Percentiles rank a stretch among this genome's conserved stretches.
Conservation (phyloP, 2,888 invertebrate species). For the Dicroscelio sp. region DNA sequence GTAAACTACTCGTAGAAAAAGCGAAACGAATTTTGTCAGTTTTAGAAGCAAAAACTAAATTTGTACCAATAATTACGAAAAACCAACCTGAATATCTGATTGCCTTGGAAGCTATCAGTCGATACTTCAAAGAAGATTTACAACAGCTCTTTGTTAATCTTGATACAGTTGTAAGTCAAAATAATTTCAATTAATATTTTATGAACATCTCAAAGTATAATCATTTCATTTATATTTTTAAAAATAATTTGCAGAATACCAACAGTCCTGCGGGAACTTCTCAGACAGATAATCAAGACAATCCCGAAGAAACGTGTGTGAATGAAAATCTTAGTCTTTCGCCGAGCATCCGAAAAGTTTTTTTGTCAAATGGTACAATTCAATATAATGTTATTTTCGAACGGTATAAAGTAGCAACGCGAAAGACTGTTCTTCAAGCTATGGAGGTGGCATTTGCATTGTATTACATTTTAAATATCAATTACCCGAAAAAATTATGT, state of each 20-base stretch:
- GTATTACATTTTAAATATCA: slow-evolving; percentile 3
- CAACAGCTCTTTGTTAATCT: neutral
- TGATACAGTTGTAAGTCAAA: neutral
- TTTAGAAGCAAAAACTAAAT: neutral
- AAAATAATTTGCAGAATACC: too few species aligned
- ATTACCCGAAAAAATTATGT: neutral
- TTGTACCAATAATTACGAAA: neutral
- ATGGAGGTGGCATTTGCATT: neutral
- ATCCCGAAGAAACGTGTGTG: neutral
- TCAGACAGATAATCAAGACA: too few species aligned
- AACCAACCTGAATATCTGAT: neutral
- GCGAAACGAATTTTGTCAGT: neutral
- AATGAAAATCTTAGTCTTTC: neutral
- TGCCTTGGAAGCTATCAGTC: neutral
- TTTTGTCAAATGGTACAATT: neutral
- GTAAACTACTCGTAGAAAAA: slow-evolving; percentile 22
- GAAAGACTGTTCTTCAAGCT: neutral
- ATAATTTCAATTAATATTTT: neutral
- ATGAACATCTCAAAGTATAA: too few species aligned
- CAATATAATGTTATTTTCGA: neutral
- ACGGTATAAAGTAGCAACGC: neutral
- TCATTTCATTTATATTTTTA: neutral
- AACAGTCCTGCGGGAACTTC: too few species aligned
- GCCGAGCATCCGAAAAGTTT: neutral
- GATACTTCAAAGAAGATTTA: slow-evolving; percentile 26